phyloP scores from a whole-genome alignment of 2,888 invertebrate species.

The Temnothorax rugatulus region DNA sequence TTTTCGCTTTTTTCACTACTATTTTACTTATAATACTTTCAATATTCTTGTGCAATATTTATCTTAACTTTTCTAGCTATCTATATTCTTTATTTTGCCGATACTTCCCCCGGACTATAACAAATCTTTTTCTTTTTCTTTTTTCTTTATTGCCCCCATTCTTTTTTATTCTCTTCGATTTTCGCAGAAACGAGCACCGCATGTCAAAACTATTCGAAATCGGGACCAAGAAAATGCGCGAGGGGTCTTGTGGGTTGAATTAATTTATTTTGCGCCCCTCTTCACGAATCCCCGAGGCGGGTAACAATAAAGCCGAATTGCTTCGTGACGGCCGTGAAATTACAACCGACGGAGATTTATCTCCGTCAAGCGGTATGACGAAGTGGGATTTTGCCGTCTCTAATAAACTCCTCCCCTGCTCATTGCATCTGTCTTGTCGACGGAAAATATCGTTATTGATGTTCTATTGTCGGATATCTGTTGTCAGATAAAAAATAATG shows the following conservation, averaged over 20 bases:
- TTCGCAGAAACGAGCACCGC: slow-evolving; percentile 21
- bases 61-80: not conserved
- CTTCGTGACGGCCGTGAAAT: slow-evolving; percentile 28
- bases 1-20: not conserved
- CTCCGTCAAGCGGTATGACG: slow-evolving; percentile 32
- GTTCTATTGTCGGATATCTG: not conserved
- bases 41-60: slow-evolving; percentile 8
- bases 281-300: not conserved
- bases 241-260: slow-evolving; percentile 39
- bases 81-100: not conserved
- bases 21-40: not conserved
- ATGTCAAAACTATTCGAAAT: slow-evolving; percentile 28
- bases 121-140: not conserved
- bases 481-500: not conserved
- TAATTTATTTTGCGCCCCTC: slow-evolving; percentile 54
- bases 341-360: slow-evolving; percentile 44
- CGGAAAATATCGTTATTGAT: slow-evolving; percentile 26
- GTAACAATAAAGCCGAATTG: slow-evolving; percentile 40
- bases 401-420: slow-evolving; percentile 26
- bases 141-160: not conserved
- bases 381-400: not conserved
- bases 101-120: not conserved
- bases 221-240: slow-evolving; percentile 38
- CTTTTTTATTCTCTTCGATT: slow-evolving; percentile 2
- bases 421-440: not conserved